These are phyloP conservation scores for Anarhynchus alexandrinus DNA, from an alignment of 2,113 vertebrate genomes.

Conservation along the genomic window DNA sequence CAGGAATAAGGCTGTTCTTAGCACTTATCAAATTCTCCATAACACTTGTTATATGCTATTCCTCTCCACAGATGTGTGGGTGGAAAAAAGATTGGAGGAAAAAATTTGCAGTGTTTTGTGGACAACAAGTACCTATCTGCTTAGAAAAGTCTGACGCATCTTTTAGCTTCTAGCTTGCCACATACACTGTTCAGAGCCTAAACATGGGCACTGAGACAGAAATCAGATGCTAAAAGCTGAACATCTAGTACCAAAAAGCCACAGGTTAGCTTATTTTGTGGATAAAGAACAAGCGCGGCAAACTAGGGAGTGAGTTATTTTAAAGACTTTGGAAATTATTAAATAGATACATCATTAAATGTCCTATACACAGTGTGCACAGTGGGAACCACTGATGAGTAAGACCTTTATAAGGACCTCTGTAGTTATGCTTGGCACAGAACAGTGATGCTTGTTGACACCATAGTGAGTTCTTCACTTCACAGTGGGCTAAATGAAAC, in stretches of 20 bases:
- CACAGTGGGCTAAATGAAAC: slow-evolving; percentile 62
- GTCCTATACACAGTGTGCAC: neutral
- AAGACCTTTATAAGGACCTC: slow-evolving; percentile 45
- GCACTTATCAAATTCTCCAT: neutral
- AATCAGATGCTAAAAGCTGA: neutral
- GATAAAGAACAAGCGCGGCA: neutral
- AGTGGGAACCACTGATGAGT: slow-evolving; percentile 28
- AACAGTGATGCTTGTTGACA: slow-evolving; percentile 47
- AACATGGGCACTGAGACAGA: neutral
- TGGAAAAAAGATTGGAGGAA: neutral
- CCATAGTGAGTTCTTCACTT: slow-evolving; percentile 30
- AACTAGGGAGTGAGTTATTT: neutral
- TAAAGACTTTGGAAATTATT: neutral
- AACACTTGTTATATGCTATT: neutral
- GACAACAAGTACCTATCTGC: neutral
- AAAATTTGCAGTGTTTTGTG: neutral
- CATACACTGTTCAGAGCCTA: neutral
- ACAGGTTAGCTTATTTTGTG: slow-evolving; percentile 3
- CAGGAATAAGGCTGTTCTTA: neutral
- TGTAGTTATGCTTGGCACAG: slow-evolving; percentile 41
- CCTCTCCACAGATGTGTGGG: neutral
- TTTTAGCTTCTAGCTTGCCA: neutral
- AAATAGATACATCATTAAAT: neutral
- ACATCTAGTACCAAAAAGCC: neutral
- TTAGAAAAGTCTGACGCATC: neutral